Conservation (phyloP, 2,797 vertebrate species). For the Tauraco hartlaubi region DNA sequence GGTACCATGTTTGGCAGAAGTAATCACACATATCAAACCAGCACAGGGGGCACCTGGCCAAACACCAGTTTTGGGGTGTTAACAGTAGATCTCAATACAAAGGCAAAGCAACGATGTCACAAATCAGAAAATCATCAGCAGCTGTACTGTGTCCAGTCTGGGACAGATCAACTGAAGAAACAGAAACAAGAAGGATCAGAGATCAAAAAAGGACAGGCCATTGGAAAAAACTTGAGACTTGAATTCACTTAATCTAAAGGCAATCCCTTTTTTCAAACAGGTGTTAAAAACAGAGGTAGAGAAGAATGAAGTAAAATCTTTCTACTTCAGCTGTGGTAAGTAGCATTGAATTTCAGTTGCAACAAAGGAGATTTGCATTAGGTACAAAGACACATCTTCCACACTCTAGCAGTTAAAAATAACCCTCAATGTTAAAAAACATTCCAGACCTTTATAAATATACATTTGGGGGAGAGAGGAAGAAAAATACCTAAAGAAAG, state of each 20-base stretch:
- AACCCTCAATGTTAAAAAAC: neutral
- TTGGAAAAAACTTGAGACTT: neutral
- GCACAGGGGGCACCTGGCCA: neutral
- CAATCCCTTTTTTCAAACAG: neutral
- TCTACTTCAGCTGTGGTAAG: neutral
- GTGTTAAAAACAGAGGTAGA: neutral
- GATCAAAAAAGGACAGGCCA: neutral
- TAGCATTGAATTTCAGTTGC: neutral
- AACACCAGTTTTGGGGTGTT: neutral
- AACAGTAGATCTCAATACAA: neutral
- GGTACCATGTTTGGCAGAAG: neutral
- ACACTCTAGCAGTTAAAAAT: neutral
- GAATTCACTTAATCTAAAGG: neutral
- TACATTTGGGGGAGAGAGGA: neutral
- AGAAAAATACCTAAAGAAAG: neutral
- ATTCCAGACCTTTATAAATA: neutral
- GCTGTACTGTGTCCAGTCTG: neutral
- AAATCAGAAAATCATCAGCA: neutral
- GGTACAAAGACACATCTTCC: neutral
- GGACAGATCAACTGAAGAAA: neutral
- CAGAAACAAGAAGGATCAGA: neutral
- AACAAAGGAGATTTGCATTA: conserved; percentile 22
- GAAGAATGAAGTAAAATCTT: neutral
- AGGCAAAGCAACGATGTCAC: neutral
- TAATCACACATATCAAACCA: neutral